Evolutionary conservation across 1,140 invertebrate species (phyloP), one percentile per base, ranked within the genome.

Genomic region (Hylaeus anthracinus): DNA sequence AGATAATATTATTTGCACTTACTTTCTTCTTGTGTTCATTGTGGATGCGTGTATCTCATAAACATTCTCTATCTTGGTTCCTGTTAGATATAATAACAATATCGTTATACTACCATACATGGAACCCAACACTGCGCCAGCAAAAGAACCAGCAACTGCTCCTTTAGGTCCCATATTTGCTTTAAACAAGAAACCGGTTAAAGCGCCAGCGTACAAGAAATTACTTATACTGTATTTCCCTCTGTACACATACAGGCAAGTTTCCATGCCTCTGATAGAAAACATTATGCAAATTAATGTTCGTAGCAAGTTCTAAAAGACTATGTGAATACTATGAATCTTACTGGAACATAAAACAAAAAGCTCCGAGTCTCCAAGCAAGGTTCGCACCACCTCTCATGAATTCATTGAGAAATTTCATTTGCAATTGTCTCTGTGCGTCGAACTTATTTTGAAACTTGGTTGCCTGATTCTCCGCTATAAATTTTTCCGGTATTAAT

Each of bases 401-500:
- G 91, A 97, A 96, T 82, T 93, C 94, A 12, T 95, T 26, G 3
- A 94, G 95, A 3, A 97, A 94, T 86, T 92, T 91, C 87, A 96
- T 95, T 92, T 97, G 96, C 9, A 97, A 84, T 85, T 94, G 94
- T 94, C 94, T 95, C 94, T 96, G 96, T 3, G 96, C 96, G 80
- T 96, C 94, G 10, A 95, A 90, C 66, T 96, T 95, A 76, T 94
- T 95, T 64, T 91, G 91, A 91, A 96, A 97, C 9, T 93, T 92
- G 48, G 96, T 95, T 9, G 96, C 96, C 92, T 96, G 94, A 93
- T 97, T 97, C 69, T 94, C 96, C 89, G 95, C 94, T 83, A 97
- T 95, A 85, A 97, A 97, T 72, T 95, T 93, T n/a, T 95, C 63
- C 83, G 95, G 95, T 37, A 95, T 94, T 2, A 87, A 85, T 86